A percentile compares a stretch with the other conserved stretches of the same genome.
These are phyloP conservation scores for Enteromius fasciolatus DNA, from an alignment of 2,797 vertebrate genomes.

Conservation along the genomic window DNA sequence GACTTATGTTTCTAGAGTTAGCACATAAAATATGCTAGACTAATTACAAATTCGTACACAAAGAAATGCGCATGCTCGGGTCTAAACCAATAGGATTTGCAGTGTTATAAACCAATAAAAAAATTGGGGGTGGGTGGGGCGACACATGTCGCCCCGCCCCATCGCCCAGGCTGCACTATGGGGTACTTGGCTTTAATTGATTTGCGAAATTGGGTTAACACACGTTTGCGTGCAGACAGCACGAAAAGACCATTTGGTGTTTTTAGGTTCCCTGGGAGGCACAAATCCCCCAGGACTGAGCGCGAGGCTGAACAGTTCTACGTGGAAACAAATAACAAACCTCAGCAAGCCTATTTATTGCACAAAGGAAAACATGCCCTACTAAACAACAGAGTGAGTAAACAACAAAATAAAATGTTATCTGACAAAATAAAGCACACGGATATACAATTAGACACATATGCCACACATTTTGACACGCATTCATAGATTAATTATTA, in stretches of 20 bases:
- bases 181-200: conserved; percentile 45
- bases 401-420: background rate
- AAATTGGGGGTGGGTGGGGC: too few relatives aligned
- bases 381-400: background rate
- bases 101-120: too few relatives aligned
- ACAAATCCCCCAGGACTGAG: conserved; percentile 50
- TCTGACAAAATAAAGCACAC: background rate
- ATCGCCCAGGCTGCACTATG: too few relatives aligned
- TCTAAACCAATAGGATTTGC: too few relatives aligned
- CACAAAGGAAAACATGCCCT: conserved; percentile 17
- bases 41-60: too few relatives aligned
- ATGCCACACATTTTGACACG: background rate
- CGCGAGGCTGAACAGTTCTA: conserved; percentile 27
- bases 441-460: background rate
- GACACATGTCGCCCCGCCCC: too few relatives aligned
- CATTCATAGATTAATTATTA: background rate
- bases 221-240: conserved; percentile 58
- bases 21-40: too few relatives aligned
- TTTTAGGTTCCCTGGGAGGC: conserved; percentile 45
- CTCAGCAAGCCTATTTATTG: conserved; percentile 13
- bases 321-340: conserved; percentile 44
- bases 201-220: conserved; percentile 38
- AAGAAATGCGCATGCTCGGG: too few relatives aligned
- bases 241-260: conserved; percentile 53
- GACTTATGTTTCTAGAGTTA: too few relatives aligned